Evolutionary conservation across 2,113 vertebrate species (phyloP).

Genomic region (Oncorhynchus masou): DNA sequence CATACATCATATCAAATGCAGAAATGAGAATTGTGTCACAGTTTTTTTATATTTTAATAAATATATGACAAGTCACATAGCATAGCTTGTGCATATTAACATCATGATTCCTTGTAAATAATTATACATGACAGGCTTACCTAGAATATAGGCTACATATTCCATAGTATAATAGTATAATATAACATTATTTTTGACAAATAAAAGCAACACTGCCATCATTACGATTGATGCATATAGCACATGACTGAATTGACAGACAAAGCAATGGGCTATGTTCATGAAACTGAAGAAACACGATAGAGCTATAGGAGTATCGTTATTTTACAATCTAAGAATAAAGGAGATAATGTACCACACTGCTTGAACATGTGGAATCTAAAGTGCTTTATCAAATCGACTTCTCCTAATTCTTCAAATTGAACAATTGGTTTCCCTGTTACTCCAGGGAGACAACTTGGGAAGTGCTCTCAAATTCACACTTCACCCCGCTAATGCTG

Average conservation of each 20-base stretch:
- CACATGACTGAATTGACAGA: background rate
- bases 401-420: background rate
- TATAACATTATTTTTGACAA: background rate
- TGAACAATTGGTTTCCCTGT: background rate
- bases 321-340: background rate
- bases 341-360: background rate
- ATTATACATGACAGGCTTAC: background rate
- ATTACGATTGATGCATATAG: background rate
- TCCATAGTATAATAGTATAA: background rate
- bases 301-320: background rate
- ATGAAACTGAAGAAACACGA: background rate
- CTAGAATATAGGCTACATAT: background rate
- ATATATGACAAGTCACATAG: background rate
- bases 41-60: background rate
- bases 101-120: background rate
- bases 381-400: background rate
- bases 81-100: background rate
- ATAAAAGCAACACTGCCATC: background rate
- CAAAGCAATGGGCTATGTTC: background rate
- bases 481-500: conserved; percentile 77
- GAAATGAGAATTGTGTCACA: background rate
- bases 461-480: conserved; percentile 75
- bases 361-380: background rate
- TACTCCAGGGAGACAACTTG: conserved; percentile 51
- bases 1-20: background rate